These are phyloP conservation scores for Tiphia femorata DNA, from an alignment of 2,888 invertebrate genomes.

Conservation along the genomic window DNA sequence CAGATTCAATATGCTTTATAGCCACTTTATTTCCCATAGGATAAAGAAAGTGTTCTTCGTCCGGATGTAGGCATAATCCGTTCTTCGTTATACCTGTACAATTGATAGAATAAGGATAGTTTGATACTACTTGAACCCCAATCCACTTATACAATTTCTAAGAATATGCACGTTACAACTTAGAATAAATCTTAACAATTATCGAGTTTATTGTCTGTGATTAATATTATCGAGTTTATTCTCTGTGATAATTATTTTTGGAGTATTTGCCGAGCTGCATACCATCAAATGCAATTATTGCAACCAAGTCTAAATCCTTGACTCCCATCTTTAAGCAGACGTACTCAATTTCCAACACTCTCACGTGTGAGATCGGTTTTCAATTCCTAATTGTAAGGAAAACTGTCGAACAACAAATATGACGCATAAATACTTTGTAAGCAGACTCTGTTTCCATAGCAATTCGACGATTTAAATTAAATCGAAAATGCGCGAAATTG, in stretches of 20 bases:
- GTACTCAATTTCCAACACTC: neutral
- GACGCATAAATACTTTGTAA: too few species aligned
- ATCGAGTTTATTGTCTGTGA: neutral
- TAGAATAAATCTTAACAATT: neutral
- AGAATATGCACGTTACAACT: neutral
- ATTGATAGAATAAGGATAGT: too few species aligned
- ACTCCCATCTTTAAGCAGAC: conserved; percentile 68
- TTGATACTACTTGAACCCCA: too few species aligned
- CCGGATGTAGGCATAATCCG: conserved; percentile 81
- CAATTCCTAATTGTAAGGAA: too few species aligned
- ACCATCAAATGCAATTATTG: conserved; percentile 88
- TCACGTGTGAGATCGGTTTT: neutral
- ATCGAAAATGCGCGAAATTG: too few species aligned
- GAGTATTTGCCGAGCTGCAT: too few species aligned
- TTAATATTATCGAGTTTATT: too few species aligned
- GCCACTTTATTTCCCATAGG: conserved; percentile 85
- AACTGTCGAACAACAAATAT: too few species aligned
- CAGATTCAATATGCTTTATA: conserved; percentile 77
- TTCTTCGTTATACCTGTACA: conserved; percentile 63
- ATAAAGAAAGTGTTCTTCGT: conserved; percentile 79
- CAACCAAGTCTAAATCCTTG: conserved; percentile 75
- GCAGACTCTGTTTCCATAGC: too few species aligned
- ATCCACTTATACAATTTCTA: neutral
- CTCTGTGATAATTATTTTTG: too few species aligned
- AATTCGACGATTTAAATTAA: too few species aligned